Evolutionary conservation across 1,140 invertebrate species (phyloP).

Genomic region (Oppia nitens): DNA sequence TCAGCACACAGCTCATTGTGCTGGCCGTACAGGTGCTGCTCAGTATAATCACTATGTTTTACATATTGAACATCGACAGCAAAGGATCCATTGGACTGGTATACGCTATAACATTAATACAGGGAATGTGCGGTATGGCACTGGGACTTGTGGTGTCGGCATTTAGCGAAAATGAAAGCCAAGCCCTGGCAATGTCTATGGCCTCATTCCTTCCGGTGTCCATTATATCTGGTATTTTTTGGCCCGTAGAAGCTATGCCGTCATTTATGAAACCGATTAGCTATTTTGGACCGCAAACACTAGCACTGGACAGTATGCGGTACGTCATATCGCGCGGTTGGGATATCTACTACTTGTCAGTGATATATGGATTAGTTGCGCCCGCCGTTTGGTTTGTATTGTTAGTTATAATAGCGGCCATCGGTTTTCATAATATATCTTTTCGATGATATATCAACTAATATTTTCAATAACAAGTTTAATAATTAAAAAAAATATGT

Average conservation of each 20-base stretch:
- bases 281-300: conserved; percentile 65
- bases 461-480: no score
- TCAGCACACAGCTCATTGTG: conserved; percentile 82
- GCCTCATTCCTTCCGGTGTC: conserved; percentile 72
- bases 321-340: conserved; percentile 80
- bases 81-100: conserved; percentile 58
- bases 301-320: conserved; percentile 70
- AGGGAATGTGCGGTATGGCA: conserved; percentile 78
- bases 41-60: conserved; percentile 64
- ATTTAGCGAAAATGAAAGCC: conserved; percentile 68
- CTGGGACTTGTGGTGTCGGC: conserved; percentile 79
- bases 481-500: no score
- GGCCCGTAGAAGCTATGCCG: conserved; percentile 87
- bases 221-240: conserved; percentile 51
- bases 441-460: no score
- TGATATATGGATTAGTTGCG: conserved; percentile 69
- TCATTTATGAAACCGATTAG: conserved; percentile 52
- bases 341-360: conserved; percentile 55
- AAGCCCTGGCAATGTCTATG: conserved; percentile 76
- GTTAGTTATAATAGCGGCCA: conserved; percentile 56
- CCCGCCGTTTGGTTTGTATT: conserved; percentile 70
- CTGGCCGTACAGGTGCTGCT: conserved; percentile 79
- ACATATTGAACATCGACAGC: conserved; percentile 60
- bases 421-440: conserved; percentile 20
- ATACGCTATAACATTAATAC: conserved; percentile 49